A percentile compares a stretch with the other conserved stretches of the same genome.
Conservation (phyloP, 2,113 vertebrate species). For the Pardalotus punctatus region DNA sequence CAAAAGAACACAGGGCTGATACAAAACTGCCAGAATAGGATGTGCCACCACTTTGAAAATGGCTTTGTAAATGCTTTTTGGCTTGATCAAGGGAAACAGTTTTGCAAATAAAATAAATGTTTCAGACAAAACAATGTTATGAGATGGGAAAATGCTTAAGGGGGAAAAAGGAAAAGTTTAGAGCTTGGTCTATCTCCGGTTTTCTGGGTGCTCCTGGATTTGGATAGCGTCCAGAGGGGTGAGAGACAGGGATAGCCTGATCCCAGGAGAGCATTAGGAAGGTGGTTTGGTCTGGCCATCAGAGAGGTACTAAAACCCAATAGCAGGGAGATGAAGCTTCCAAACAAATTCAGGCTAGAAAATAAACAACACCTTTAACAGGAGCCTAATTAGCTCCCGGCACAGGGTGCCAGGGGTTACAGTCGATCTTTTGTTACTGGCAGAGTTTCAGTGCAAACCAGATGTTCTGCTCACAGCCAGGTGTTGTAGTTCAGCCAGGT, state of each 20-base stretch:
- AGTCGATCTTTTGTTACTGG: background rate
- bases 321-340: background rate
- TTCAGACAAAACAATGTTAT: background rate
- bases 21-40: background rate
- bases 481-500: rapidly evolving
- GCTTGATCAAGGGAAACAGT: background rate
- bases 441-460: background rate
- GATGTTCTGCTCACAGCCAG: background rate
- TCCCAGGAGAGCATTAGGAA: background rate
- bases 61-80: background rate
- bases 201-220: background rate
- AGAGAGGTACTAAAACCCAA: background rate
- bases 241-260: background rate
- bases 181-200: rapidly evolving
- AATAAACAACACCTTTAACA: background rate
- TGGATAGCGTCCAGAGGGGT: background rate
- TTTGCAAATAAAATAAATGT: background rate
- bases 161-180: background rate
- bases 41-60: background rate
- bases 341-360: background rate
- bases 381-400: background rate
- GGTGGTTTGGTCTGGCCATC: background rate
- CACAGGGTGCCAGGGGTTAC: background rate
- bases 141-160: background rate
- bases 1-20: background rate